Percentiles rank a stretch among this genome's conserved stretches.
Conservation (phyloP, 2,113 vertebrate species). For the Theristicus caerulescens region DNA sequence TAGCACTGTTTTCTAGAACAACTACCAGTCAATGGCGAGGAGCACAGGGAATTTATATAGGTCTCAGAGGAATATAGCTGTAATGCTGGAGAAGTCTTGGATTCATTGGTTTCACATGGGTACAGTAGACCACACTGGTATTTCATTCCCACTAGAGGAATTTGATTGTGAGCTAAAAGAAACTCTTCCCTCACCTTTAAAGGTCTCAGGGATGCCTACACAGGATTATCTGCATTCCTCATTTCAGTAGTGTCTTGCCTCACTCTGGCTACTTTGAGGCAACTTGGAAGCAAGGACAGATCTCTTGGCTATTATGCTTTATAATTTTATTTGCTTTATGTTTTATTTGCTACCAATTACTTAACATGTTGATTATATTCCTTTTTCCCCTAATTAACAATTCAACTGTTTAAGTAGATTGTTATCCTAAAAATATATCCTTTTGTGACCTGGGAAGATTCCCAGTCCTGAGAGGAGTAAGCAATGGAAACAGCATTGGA, state of each 20-base stretch:
- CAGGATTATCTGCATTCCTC: not conserved
- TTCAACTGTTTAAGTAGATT: not conserved
- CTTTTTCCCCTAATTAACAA: not conserved
- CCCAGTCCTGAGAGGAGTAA: not conserved
- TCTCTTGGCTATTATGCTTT: not conserved
- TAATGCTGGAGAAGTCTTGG: not conserved
- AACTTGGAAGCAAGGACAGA: not conserved
- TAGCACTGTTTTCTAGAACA: not conserved
- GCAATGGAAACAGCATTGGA: not conserved
- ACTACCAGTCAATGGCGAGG: not conserved
- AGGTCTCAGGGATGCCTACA: not conserved
- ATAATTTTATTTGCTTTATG: no score
- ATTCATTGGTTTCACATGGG: not conserved
- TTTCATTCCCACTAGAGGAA: not conserved
- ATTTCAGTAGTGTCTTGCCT: not conserved
- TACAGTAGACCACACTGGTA: not conserved
- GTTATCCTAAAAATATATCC: not conserved
- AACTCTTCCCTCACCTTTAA: not conserved
- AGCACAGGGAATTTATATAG: not conserved
- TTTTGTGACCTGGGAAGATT: not conserved
- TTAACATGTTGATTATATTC: not conserved
- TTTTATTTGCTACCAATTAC: not conserved
- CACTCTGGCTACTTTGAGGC: not conserved
- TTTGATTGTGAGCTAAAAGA: not conserved
- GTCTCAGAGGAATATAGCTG: not conserved